Base-by-base conservation (phyloP, 1,140 invertebrate species). In the Lepidurus apus region DNA sequence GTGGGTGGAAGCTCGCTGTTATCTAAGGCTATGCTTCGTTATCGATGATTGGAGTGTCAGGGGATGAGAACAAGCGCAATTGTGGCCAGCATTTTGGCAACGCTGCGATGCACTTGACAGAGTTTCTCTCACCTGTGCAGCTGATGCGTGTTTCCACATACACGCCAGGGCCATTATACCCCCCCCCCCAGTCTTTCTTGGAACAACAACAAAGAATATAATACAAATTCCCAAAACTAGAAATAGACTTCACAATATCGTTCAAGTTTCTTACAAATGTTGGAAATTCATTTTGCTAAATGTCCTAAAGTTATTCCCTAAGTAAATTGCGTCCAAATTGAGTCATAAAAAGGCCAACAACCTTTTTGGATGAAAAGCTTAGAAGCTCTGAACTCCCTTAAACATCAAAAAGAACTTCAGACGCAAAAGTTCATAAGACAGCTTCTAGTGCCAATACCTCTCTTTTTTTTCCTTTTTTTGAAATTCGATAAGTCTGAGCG, bases 81-180 rank as follows among this genome's bases (percentile, higher is more conserved):
- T 65, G 53, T 21, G 53, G 53, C 53, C 53, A 65, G 53, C 4
- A 65, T 65, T 65, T 65, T 65, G 53, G 53, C 53, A 65, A 65
- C 53, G 53, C 53, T 65, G 53, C 53, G 53, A 65, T 65, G 53
- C 53, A 65, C 53, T 65, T 65, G 53, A 65, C 53, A 65, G 53
- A 65, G 53, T 65, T 65, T 65, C 53, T 65, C 53, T 65, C 53
- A 65, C 53, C 53, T 65, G 53, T 65, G 53, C 53, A 65, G 53
- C 53, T 65, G 53, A 65, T 65, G 53, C 53, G 53, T 65, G 53
- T 21, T 65, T 65, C 53, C 53, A 65, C 53, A 65, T 65, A 65
- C 53, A 65, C 13, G 53, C 53, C 53, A 65, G 53, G n/a, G 53
- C 53, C 53, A 65, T 65, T 65, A 65, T 65, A 10, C 9, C 21